phyloP scores from a whole-genome alignment of 2,888 invertebrate species.

The Hypomecis punctinalis region DNA sequence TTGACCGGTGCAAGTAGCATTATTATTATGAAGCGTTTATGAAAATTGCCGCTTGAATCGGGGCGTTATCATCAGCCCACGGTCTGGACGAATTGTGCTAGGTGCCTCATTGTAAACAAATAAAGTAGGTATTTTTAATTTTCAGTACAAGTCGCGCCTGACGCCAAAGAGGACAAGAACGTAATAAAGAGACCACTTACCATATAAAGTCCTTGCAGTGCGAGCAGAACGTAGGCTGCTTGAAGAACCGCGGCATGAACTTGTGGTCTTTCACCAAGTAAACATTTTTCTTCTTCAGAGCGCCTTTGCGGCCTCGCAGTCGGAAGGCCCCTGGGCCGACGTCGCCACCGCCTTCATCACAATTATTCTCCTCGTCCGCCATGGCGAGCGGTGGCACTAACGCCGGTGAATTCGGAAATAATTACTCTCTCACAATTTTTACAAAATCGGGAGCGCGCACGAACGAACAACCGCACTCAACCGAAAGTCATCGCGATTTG shows the following conservation, averaged over 20 bases:
- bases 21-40: constrained; percentile 26
- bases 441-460: constrained; percentile 61
- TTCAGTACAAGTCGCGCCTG: constrained; percentile 35
- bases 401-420: constrained; percentile 70
- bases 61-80: constrained; percentile 50
- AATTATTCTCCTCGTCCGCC: constrained; percentile 88
- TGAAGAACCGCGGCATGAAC: constrained; percentile 99
- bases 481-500: constrained; percentile 82
- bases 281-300: constrained; percentile 99
- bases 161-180: constrained; percentile 23
- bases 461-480: constrained; percentile 74
- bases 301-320: constrained; percentile 96
- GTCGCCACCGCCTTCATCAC: constrained; percentile 89
- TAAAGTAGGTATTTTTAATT: constrained; percentile 57
- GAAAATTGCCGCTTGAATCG: constrained; percentile 35
- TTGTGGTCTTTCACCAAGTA: constrained; percentile 99
- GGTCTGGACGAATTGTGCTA: constrained; percentile 37
- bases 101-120: constrained; percentile 65
- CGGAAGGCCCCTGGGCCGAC: constrained; percentile 88
- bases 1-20: constrained; percentile 18
- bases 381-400: constrained; percentile 74
- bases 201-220: constrained; percentile 99
- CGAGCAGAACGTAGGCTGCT: constrained; percentile 99
- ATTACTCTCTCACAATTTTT: constrained; percentile 70
- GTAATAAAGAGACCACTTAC: constrained; percentile 86